Evolutionary conservation across 2,113 vertebrate species (phyloP).

Genomic region (Callithrix jacchus): DNA sequence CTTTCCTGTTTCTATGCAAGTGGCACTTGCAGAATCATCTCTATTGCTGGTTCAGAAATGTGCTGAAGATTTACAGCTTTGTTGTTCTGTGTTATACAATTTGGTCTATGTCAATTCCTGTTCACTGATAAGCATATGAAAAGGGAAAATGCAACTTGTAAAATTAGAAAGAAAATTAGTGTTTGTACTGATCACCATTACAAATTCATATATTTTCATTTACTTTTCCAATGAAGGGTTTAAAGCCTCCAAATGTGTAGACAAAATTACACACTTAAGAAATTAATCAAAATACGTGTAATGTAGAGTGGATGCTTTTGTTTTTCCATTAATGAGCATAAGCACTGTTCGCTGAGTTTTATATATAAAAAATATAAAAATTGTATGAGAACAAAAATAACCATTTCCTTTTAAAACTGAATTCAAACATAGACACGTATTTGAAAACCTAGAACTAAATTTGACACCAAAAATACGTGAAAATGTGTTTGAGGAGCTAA

Average conservation of each 20-base stretch:
- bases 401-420: not conserved
- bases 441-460: not conserved
- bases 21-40: not conserved
- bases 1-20: constrained; percentile 20
- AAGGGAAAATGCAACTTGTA: not conserved
- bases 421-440: not conserved
- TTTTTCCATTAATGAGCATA: not conserved
- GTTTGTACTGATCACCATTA: not conserved
- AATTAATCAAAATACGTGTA: not conserved
- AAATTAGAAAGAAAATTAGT: not conserved
- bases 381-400: not conserved
- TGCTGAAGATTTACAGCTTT: not conserved
- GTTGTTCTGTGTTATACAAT: fast-evolving
- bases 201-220: not conserved
- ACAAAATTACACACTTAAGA: not conserved
- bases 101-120: not conserved
- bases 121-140: not conserved
- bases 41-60: constrained; percentile 23
- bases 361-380: not conserved
- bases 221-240: not conserved
- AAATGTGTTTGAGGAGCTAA: not conserved
- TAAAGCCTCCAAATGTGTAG: not conserved
- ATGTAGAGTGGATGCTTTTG: not conserved
- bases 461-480: not conserved
- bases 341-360: not conserved